phyloP scores from a whole-genome alignment of 2,113 vertebrate species.

The Oncorhynchus clarkii region DNA sequence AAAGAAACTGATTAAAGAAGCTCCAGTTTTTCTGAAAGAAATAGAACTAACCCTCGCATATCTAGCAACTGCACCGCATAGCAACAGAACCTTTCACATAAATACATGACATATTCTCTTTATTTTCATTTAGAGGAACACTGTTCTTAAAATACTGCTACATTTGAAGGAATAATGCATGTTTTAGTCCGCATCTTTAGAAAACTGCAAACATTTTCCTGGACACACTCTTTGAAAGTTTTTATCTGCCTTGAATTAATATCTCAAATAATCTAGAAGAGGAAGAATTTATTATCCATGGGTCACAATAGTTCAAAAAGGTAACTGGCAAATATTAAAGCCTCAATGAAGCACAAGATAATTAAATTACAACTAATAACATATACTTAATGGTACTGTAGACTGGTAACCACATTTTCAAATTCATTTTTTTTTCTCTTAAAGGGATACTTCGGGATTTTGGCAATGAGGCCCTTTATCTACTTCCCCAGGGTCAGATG shows the following conservation, averaged over 20 bases:
- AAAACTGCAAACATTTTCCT: not conserved
- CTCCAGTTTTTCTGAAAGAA: not conserved
- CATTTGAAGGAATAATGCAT: not conserved
- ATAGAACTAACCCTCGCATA: not conserved
- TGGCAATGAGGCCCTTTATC: no score
- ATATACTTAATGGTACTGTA: not conserved
- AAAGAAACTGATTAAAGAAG: not conserved
- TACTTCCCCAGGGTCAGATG: no score
- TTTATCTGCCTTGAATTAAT: not conserved
- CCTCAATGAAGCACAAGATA: not conserved
- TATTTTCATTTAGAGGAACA: constrained; percentile 2
- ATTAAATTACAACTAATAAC: not conserved
- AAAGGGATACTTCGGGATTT: no score
- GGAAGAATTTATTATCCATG: not conserved
- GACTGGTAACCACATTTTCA: constrained; percentile 5
- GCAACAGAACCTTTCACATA: not conserved
- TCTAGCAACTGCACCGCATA: not conserved
- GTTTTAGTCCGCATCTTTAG: not conserved
- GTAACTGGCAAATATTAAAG: not conserved
- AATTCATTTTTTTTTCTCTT: constrained; percentile 41
- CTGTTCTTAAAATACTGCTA: not conserved
- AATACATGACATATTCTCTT: not conserved
- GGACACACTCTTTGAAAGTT: not conserved
- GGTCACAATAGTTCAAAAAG: not conserved
- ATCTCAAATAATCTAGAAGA: not conserved